phyloP scores from a whole-genome alignment of 2,113 vertebrate genomes.

The Emberiza fucata region DNA sequence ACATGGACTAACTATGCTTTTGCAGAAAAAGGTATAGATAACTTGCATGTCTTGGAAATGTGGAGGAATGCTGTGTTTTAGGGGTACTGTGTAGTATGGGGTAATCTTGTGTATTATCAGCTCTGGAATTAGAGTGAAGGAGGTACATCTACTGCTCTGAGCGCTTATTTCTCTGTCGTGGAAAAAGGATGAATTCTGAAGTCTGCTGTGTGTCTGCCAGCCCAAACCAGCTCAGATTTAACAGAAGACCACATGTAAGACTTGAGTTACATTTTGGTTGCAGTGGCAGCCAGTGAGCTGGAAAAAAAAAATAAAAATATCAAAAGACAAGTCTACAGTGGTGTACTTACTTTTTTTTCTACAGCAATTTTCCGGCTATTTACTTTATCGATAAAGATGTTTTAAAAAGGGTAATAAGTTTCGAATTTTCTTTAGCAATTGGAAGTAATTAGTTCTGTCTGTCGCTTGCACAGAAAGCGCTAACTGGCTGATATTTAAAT shows the following conservation, averaged over 20 bases:
- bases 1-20: background rate
- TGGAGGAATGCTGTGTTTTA: background rate
- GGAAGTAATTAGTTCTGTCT: background rate
- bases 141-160: background rate
- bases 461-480: background rate
- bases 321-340: background rate
- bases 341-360: background rate
- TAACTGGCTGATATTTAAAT: background rate
- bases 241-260: background rate
- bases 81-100: background rate
- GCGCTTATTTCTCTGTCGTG: background rate
- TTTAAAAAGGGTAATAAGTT: background rate
- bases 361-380: background rate
- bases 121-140: background rate
- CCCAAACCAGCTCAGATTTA: background rate
- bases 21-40: background rate
- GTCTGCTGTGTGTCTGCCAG: background rate
- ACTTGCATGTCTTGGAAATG: background rate
- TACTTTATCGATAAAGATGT: background rate
- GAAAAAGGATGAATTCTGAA: background rate
- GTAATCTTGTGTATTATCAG: background rate
- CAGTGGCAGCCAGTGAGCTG: background rate
- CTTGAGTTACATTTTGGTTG: background rate
- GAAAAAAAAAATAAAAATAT: background rate
- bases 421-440: rapidly evolving